Evolutionary conservation across 2,888 invertebrate genomes (phyloP), one percentile per base, ranked within the genome.

Genomic region (Calameuta pallipes): DNA sequence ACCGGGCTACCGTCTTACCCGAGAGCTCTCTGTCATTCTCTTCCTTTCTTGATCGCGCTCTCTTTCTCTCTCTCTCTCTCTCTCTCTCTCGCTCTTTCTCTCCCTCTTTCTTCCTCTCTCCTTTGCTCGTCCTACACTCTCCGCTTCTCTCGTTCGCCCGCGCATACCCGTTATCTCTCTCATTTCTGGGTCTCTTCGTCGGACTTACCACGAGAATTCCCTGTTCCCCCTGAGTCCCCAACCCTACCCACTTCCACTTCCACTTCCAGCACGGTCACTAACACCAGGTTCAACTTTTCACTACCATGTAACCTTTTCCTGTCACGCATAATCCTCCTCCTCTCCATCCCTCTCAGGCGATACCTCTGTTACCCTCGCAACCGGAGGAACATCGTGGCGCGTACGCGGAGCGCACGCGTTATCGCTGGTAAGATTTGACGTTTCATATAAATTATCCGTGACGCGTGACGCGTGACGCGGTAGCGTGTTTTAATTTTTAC

Each of bases 1-100:
- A 90, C 89, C 90, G 90, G 85, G 90, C 91, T 90, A 90, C 91
- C 89, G 91, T 89, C 90, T 90, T 91, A 91, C 91, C 89, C 91
- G 87, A 80, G 79, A 75, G 83, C 87, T 85, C 35, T 76, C 69
- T 76, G 33, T 76, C 73, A 69, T 68, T 73, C n/a, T 74, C 70
- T 71, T 41, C 74, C n/a, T 69, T 13, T 37, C 69, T 36, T 31
- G 34, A 4, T 37, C 34, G 3, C 74, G 68, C 75, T 69, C 71
- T 79, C 80, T 78, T 80, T 80, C 77, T 75, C 70, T 80, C 80
- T 78, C 76, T 70, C 73, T 78, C 78, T 76, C 70, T 78, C 76
- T 79, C 80, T 77, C 77, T 79, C 79, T 80, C 77, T 76, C 75
- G 80, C 80, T 78, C 76, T 70, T 73, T 79, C 78, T 77, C 73